Evolutionary conservation across 1,140 invertebrate species (phyloP).

Genomic region (Drosophila tani): DNA sequence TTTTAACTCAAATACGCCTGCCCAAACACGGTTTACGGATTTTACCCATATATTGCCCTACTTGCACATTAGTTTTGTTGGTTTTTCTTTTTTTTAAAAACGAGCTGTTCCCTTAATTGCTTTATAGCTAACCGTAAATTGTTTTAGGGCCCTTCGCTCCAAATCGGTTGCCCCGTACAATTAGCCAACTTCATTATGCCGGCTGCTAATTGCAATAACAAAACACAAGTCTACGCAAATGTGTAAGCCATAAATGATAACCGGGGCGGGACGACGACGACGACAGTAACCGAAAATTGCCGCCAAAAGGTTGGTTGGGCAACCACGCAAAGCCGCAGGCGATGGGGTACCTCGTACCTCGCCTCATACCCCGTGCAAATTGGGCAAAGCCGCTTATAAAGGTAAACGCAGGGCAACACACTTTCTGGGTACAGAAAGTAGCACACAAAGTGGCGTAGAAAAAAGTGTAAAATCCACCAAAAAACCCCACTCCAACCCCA

Average conservation of each 20-base stretch:
- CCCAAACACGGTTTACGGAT: slow-evolving; percentile 1
- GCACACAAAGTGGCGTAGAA: slow-evolving; percentile 69
- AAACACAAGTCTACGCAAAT: slow-evolving; percentile 59
- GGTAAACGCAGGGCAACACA: slow-evolving; percentile 76
- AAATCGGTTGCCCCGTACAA: slow-evolving; percentile 29
- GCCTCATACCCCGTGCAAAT: slow-evolving; percentile 57
- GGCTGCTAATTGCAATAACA: slow-evolving; percentile 48
- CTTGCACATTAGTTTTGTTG: slow-evolving; percentile 11
- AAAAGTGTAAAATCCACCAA: slow-evolving; percentile 25
- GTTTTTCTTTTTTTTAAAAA: slow-evolving; percentile 1
- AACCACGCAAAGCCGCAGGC: background rate
- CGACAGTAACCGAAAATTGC: slow-evolving; percentile 41
- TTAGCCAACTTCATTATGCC: slow-evolving; percentile 53
- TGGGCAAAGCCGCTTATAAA: slow-evolving; percentile 81
- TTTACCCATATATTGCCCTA: slow-evolving; percentile 7
- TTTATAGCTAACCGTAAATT: slow-evolving; percentile 49
- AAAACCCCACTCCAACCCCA: slow-evolving; percentile 16
- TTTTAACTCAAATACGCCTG: background rate
- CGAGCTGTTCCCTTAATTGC: slow-evolving; percentile 35
- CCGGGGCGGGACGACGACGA: slow-evolving; percentile 35
- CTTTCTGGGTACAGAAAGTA: slow-evolving; percentile 72
- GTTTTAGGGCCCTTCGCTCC: slow-evolving; percentile 35
- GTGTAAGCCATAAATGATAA: slow-evolving; percentile 83
- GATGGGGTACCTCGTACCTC: background rate
- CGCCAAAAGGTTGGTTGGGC: slow-evolving; percentile 28